Evolutionary conservation across 2,113 vertebrate genomes (phyloP), one percentile per base, ranked within the genome.

Genomic region (Ophthalmolycus amberensis): DNA sequence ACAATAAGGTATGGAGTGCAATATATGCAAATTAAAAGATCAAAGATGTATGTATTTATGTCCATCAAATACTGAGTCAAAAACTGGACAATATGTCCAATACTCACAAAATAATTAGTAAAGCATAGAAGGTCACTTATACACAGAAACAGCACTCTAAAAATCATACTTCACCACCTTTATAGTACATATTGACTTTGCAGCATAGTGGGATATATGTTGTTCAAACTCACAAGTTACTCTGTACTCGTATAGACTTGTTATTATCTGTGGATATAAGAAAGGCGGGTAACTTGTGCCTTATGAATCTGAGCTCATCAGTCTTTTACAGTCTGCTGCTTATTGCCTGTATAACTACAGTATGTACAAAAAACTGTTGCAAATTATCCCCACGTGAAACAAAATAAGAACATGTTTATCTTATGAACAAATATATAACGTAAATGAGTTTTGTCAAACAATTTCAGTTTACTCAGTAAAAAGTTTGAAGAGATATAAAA

Each of bases 41-140:
- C 16, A 78, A 82, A 90, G 78, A 76, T 44, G n/a, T 76, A 86
- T 81, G 67, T 66, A 63, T 81, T 64, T 90, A 90, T 92, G 59
- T 88, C 92, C 91, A 93, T 83, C 78, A 80, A 88, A 91, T 89
- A 93, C 84, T 65, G 74, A 93, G 77, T 91, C 67, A 79, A 90
- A 90, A 91, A 87, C 78, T 91, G 92, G 93, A 94, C 93, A 95
- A 94, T 94, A 93, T 95, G 93, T 95, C 93, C 93, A 91, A 94
- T 94, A 92, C 88, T 92, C 84, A 93, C 77, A 88, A 92, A 91
- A 92, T 81, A 89, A 93, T 90, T 86, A 88, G 86, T 93, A 90
- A 90, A 94, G 91, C 89, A 95, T 87, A 91, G 93, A 96, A 96
- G 95, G 94, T 95, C 94, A 96, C 95, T 95, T 95, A 88, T 90